These are phyloP conservation scores for Myiothlypis chrysogaster DNA, from an alignment of 2,797 vertebrate genomes.

Conservation along the genomic window DNA sequence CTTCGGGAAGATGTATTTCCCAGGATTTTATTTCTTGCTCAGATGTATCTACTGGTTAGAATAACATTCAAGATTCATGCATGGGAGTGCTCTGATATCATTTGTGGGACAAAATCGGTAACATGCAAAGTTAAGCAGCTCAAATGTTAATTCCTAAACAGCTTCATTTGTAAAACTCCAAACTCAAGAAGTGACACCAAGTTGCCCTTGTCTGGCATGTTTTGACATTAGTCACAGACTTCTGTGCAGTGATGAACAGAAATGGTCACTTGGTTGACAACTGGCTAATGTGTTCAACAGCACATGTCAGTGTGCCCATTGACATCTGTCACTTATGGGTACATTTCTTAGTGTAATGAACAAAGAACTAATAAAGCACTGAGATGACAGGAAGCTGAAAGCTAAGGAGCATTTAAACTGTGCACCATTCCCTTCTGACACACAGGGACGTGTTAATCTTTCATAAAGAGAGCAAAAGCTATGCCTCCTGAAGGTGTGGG, in stretches of 20 bases:
- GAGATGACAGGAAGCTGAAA: not conserved
- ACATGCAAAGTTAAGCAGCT: not conserved
- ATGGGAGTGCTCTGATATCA: not conserved
- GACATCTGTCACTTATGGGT: not conserved
- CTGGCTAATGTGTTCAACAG: not conserved
- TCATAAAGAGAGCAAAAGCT: not conserved
- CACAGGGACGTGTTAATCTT: not conserved
- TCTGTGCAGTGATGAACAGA: not conserved
- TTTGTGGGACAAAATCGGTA: not conserved
- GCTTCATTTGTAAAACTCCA: not conserved
- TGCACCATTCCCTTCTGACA: not conserved
- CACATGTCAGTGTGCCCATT: not conserved
- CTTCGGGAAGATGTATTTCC: not conserved
- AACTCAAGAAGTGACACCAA: not conserved
- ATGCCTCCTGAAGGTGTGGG: not conserved
- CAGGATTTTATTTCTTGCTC: not conserved
- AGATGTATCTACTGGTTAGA: not conserved
- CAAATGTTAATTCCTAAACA: not conserved
- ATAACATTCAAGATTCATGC: not conserved
- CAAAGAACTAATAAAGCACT: not conserved
- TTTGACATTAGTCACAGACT: not conserved
- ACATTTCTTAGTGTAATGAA: not conserved
- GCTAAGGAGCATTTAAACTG: not conserved
- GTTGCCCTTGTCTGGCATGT: not conserved
- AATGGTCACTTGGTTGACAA: not conserved